Evolutionary conservation across 2,797 vertebrate genomes (phyloP).

Genomic region (Falco cherrug): DNA sequence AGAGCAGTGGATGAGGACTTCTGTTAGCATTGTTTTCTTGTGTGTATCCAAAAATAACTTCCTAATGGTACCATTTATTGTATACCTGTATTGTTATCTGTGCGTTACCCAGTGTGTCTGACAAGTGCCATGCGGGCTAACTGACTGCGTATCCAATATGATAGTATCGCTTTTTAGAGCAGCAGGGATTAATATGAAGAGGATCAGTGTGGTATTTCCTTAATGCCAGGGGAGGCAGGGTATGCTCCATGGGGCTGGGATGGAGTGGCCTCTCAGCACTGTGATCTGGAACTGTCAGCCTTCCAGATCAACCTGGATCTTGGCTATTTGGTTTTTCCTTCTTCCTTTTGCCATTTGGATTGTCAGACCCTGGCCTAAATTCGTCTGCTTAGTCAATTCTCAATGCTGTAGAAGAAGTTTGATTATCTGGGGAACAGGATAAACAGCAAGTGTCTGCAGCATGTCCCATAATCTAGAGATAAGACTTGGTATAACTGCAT

Average conservation of each 20-base stretch:
- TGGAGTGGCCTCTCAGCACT: not conserved
- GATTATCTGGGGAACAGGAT: not conserved
- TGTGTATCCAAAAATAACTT: not conserved
- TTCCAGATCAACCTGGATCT: not conserved
- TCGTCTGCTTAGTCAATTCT: not conserved
- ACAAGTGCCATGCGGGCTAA: not conserved
- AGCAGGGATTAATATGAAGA: conserved; percentile 22
- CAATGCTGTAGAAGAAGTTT: not conserved
- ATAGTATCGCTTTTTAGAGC: not conserved
- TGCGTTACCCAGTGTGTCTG: not conserved
- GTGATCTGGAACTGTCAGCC: not conserved
- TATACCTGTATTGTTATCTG: not conserved
- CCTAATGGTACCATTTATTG: not conserved
- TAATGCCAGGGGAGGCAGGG: not conserved
- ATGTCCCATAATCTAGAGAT: not conserved
- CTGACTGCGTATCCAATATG: not conserved
- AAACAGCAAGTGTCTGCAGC: not conserved
- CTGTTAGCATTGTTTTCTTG: not conserved
- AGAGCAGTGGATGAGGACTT: not conserved
- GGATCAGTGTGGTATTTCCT: conserved; percentile 43
- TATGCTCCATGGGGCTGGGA: not conserved
- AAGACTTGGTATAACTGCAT: not conserved
- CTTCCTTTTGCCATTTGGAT: not conserved
- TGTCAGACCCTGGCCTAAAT: not conserved
- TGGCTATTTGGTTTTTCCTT: not conserved